These are phyloP conservation scores for Megaceryle alcyon DNA, from an alignment of 2,797 vertebrate species.

Conservation along the genomic window DNA sequence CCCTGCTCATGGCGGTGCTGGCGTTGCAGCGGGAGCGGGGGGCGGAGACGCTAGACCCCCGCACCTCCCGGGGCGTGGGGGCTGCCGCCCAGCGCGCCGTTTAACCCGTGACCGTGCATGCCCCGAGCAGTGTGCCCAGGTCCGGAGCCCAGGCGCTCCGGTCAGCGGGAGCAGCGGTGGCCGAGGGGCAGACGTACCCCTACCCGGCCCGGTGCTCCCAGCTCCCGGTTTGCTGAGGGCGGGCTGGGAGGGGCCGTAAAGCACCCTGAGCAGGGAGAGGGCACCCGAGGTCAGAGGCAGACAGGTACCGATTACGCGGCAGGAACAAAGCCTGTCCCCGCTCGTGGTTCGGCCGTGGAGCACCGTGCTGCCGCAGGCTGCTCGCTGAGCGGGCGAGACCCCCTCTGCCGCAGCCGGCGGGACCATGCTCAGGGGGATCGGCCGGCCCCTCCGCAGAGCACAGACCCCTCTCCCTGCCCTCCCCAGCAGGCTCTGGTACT, in stretches of 20 bases:
- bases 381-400: accelerated
- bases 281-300: not conserved
- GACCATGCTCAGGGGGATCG: accelerated
- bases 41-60: accelerated
- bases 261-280: not conserved
- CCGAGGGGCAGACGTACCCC: accelerated
- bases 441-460: not conserved
- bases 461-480: not conserved
- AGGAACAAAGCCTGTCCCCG: accelerated
- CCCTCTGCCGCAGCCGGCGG: not conserved
- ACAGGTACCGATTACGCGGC: accelerated
- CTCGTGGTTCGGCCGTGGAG: not conserved
- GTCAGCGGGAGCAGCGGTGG: not conserved
- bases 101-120: accelerated
- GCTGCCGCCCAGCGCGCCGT: accelerated
- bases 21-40: not conserved
- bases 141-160: not conserved
- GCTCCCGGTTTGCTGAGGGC: not conserved
- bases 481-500: accelerated
- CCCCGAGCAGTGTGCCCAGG: accelerated
- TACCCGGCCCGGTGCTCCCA: accelerated
- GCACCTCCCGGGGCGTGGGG: too few species aligned
- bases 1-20: accelerated
- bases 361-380: accelerated
- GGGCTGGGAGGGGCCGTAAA: accelerated